Evolutionary conservation across 2,113 vertebrate species (phyloP), one percentile per base, ranked within the genome.

Genomic region (Lampris megalopsis): DNA sequence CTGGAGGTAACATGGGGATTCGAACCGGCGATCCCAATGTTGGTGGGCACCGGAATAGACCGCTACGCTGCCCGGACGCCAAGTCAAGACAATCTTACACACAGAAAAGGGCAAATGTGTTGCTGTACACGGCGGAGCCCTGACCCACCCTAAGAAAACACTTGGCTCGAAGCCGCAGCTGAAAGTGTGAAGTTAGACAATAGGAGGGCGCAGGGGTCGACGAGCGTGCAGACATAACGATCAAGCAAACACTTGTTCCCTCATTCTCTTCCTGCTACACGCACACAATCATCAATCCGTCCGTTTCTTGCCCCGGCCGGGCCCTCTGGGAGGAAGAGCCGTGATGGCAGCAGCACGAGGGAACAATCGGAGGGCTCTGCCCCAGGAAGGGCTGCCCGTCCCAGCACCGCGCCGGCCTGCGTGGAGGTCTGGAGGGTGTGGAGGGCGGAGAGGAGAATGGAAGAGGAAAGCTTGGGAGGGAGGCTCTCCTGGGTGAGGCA

Each of bases 391-490:
- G 57, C 64, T 73, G 67, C 75, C 68, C 81, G 37, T 74, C 77
- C 64, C 62, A 49, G 37, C 79, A 37, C 36, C 68, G 37, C 73
- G 9, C 68, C 75, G 68, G 68, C 62, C 80, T 67, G 80, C 75
- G 79, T 80, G 84, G 86, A 83, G 84, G 62, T 76, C 70, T 75
- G 45, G 60, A 76, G 83, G 81, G 83, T 75, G 81, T 82, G 71
- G 73, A 47, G 69, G 1, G 2, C 8, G 52, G 52, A 3, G 1
- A 13, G 52, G 52, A 54, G 52, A 13, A 2, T 82, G 84, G 84
- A 86, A 89, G 73, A 42, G 84, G 76, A 85, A 89, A 77, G 69
- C 77, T 81, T 82, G 76, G 76, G 82, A 82, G 86, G 82, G 81
- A 78, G 79, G 49, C 36, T 65, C 38, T 37, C 40, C 8, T 24